These are phyloP conservation scores for Blastomussa wellsi DNA, from an alignment of 92 coral and sea anemone species.

Conservation along the genomic window DNA sequence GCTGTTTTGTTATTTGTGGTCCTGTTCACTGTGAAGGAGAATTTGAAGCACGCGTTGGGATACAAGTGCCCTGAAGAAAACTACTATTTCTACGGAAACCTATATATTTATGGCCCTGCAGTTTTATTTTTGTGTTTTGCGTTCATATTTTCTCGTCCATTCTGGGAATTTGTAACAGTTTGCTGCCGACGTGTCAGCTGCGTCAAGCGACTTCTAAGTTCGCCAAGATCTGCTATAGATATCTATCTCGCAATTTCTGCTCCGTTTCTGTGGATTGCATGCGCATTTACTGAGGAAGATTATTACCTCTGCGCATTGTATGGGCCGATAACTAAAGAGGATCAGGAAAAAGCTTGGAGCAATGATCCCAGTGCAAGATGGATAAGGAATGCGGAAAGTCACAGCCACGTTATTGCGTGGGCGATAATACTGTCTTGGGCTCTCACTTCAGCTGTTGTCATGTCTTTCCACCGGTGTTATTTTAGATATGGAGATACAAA, in stretches of 20 bases:
- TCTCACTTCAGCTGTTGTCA: not conserved
- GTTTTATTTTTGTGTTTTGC: slow-evolving; percentile 22
- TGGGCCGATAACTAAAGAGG: not conserved
- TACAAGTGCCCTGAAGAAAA: slow-evolving; percentile 5
- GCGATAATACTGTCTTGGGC: slow-evolving; percentile 3
- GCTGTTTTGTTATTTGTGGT: not conserved
- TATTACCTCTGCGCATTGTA: slow-evolving; percentile 14
- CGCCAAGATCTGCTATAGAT: slow-evolving; percentile 8
- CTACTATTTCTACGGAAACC: slow-evolving; percentile 18
- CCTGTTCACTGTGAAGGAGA: not conserved
- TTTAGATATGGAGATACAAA: not conserved
- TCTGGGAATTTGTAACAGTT: slow-evolving; percentile 26
- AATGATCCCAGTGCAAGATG: not conserved
- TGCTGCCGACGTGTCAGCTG: slow-evolving; percentile 4
- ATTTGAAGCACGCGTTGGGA: not conserved
- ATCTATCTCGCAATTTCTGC: slow-evolving; percentile 14
- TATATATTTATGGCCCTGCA: slow-evolving; percentile 19
- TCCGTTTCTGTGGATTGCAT: slow-evolving; percentile 16
- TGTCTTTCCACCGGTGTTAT: slow-evolving; percentile 3
- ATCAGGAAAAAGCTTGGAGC: not conserved
- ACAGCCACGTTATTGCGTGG: not conserved
- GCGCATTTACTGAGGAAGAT: not conserved
- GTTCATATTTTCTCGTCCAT: slow-evolving; percentile 17
- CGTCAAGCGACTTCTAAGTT: slow-evolving; percentile 3
- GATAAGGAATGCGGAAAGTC: not conserved